phyloP scores from a whole-genome alignment of 2,797 vertebrate genomes.

The Myotis pilosus region DNA sequence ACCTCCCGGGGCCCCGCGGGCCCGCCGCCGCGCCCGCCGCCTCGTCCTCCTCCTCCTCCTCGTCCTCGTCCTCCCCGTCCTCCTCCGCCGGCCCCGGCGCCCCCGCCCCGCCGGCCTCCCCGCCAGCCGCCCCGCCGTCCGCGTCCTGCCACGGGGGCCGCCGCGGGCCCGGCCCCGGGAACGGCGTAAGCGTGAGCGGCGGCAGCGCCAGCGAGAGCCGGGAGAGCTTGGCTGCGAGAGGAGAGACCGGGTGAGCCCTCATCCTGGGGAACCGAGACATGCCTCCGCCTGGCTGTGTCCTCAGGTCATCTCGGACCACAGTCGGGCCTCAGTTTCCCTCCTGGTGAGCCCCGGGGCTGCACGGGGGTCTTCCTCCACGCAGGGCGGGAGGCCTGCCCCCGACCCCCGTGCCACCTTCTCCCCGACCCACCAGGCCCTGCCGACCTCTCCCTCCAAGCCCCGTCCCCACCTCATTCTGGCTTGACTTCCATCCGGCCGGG shows the following conservation, averaged over 20 bases:
- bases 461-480: not conserved
- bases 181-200: conserved; percentile 92
- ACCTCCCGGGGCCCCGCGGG: conserved; percentile 86
- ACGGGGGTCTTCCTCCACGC: not conserved
- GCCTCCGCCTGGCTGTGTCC: not conserved
- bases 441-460: not conserved
- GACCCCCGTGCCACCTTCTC: not conserved
- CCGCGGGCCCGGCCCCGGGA: conserved; percentile 88
- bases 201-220: conserved; percentile 93
- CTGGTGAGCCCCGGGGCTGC: not conserved
- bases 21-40: conserved; percentile 88
- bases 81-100: conserved; percentile 74
- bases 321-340: not conserved
- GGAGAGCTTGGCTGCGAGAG: conserved; percentile 88
- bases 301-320: not conserved
- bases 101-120: conserved; percentile 77
- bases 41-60: conserved; percentile 80
- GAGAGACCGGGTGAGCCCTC: conserved; percentile 55
- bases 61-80: conserved; percentile 84
- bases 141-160: conserved; percentile 89
- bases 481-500: not conserved
- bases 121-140: conserved; percentile 85
- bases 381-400: not conserved
- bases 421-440: not conserved
- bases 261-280: not conserved